Evolutionary conservation across 2,797 vertebrate genomes (phyloP).

Genomic region (Cuniculus paca): DNA sequence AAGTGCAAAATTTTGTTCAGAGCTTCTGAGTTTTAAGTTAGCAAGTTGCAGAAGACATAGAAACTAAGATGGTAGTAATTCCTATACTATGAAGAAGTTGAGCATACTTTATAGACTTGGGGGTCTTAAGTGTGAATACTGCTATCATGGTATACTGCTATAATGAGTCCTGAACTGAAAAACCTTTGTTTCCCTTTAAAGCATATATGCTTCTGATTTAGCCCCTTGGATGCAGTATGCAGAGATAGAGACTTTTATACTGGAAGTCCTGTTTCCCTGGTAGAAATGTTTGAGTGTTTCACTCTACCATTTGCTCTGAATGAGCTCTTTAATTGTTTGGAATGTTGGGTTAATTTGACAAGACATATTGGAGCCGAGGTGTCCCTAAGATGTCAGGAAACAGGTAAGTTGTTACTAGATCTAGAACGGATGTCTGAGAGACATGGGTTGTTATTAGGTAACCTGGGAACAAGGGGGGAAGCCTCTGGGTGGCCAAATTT

Average conservation of each 20-base stretch:
- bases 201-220: conserved; percentile 39
- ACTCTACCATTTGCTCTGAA: not conserved
- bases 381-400: conserved; percentile 16
- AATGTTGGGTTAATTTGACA: conserved; percentile 33
- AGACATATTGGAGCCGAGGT: not conserved
- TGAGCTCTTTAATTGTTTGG: conserved; percentile 41
- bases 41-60: not conserved
- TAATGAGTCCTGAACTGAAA: not conserved
- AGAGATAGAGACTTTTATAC: conserved; percentile 1
- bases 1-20: conserved; percentile 20
- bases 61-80: conserved; percentile 50
- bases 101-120: not conserved
- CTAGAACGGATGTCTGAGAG: conserved; percentile 16
- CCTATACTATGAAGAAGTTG: not conserved
- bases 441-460: not conserved
- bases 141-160: conserved; percentile 43
- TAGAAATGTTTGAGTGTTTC: conserved; percentile 48
- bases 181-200: conserved; percentile 28
- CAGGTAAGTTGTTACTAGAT: not conserved
- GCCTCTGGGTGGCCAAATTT: conserved; percentile 29
- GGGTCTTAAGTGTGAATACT: not conserved
- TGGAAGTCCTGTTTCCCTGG: not conserved
- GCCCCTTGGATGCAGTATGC: not conserved
- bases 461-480: conserved; percentile 48
- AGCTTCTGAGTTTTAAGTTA: conserved; percentile 58